Evolutionary conservation across 2,797 vertebrate species (phyloP).

Genomic region (Simalia tracyae): DNA sequence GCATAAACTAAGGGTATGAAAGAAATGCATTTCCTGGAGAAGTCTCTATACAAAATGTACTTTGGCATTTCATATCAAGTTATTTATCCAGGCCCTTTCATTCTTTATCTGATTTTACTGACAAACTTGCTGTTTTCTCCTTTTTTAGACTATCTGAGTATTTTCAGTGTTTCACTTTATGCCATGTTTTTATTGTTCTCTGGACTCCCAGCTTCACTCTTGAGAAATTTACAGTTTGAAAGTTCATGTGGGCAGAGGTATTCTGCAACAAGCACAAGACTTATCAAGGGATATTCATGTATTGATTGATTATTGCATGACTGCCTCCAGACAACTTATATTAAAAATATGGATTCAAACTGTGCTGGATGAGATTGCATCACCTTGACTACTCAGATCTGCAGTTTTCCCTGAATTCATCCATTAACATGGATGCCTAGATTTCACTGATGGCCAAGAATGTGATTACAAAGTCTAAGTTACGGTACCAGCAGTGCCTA

Average conservation of each 20-base stretch:
- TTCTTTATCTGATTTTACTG: neutral
- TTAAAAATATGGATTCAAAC: neutral
- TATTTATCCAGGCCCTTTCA: neutral
- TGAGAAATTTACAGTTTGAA: neutral
- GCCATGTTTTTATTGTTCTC: neutral
- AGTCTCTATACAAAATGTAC: neutral
- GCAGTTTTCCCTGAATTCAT: neutral
- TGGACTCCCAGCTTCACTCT: neutral
- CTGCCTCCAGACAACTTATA: neutral
- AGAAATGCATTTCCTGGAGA: neutral
- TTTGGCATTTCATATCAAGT: neutral
- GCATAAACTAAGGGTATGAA: neutral
- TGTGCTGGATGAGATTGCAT: neutral
- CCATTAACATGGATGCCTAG: neutral
- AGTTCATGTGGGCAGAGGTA: neutral
- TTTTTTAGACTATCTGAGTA: neutral
- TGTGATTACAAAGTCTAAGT: neutral
- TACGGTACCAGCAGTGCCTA: neutral
- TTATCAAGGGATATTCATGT: neutral
- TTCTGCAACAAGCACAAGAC: neutral
- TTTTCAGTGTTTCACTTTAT: neutral
- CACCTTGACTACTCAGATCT: neutral
- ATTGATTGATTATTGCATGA: neutral
- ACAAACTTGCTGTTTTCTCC: neutral
- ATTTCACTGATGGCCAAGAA: neutral